These are phyloP conservation scores for Calidris pygmaea DNA, from an alignment of 2,113 vertebrate genomes.

Conservation along the genomic window DNA sequence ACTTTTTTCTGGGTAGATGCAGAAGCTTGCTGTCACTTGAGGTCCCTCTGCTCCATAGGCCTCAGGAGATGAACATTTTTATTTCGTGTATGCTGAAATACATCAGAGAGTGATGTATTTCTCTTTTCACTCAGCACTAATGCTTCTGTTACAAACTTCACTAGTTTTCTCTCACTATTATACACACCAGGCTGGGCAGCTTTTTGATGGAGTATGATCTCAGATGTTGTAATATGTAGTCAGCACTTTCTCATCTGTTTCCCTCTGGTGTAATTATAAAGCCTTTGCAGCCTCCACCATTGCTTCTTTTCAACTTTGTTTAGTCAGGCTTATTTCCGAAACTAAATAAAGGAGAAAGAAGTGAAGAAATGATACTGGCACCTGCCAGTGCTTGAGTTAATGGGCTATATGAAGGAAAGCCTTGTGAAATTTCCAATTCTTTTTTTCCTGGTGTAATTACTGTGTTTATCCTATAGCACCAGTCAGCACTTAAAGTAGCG, in stretches of 20 bases:
- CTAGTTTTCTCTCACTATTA: background rate
- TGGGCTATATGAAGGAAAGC: constrained; percentile 6
- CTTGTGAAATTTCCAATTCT: background rate
- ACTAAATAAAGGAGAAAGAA: constrained; percentile 35
- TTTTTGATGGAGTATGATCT: background rate
- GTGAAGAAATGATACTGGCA: constrained; percentile 30
- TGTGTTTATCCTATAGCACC: background rate
- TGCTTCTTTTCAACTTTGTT: constrained; percentile 38
- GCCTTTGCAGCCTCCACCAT: constrained; percentile 29
- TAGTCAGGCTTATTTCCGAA: constrained; percentile 50
- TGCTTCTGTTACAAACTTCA: background rate
- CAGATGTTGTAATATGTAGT: background rate
- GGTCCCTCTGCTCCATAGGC: background rate
- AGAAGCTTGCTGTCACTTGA: constrained; percentile 59
- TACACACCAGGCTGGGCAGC: background rate
- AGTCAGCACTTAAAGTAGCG: background rate
- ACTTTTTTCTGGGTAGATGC: background rate
- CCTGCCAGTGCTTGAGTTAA: constrained; percentile 48
- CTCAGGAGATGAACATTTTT: background rate
- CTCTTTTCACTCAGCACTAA: background rate
- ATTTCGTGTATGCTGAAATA: background rate
- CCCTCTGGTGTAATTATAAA: constrained; percentile 31
- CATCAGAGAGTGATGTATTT: background rate
- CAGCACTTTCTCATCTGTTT: constrained; percentile 50
- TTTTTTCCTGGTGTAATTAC: background rate